Conservation (phyloP, 2,888 invertebrate genomes). For the Ennomos fuscantarius region DNA sequence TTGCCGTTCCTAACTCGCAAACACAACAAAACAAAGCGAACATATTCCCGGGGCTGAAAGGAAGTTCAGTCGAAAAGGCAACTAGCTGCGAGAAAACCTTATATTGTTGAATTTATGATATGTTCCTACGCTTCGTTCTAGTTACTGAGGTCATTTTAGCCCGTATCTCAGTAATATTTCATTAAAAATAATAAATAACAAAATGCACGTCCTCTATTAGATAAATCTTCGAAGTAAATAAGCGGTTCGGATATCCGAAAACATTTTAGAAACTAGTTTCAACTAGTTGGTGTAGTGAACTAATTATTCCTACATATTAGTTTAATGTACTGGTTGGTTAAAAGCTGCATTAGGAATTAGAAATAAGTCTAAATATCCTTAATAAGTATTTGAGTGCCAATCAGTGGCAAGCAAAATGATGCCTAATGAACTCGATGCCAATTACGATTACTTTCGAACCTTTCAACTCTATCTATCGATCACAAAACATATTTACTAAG, state of each 20-base stretch:
- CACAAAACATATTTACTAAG: constrained; percentile 38
- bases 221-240: constrained; percentile 9
- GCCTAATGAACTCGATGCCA: constrained; percentile 61
- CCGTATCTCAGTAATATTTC: constrained; percentile 67
- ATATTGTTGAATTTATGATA: constrained; percentile 81
- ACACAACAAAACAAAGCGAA: constrained; percentile 81
- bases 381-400: constrained; percentile 77
- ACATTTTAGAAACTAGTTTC: constrained; percentile 14
- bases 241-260: constrained; percentile 20
- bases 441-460: constrained; percentile 53
- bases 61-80: constrained; percentile 81
- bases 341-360: constrained; percentile 58
- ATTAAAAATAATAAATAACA: constrained; percentile 73
- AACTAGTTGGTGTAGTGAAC: constrained; percentile 1
- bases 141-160: constrained; percentile 70
- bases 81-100: constrained; percentile 77
- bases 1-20: constrained; percentile 80
- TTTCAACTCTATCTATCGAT: constrained; percentile 8
- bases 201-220: constrained; percentile 38
- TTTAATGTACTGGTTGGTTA: constrained; percentile 62
- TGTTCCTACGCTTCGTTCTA: constrained; percentile 66
- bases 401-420: constrained; percentile 71
- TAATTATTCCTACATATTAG: constrained; percentile 31
- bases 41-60: constrained; percentile 77
- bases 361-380: constrained; percentile 62